Evolutionary conservation across 2,113 vertebrate genomes (phyloP), one percentile per base, ranked within the genome.

Genomic region (Varanus komodoensis): DNA sequence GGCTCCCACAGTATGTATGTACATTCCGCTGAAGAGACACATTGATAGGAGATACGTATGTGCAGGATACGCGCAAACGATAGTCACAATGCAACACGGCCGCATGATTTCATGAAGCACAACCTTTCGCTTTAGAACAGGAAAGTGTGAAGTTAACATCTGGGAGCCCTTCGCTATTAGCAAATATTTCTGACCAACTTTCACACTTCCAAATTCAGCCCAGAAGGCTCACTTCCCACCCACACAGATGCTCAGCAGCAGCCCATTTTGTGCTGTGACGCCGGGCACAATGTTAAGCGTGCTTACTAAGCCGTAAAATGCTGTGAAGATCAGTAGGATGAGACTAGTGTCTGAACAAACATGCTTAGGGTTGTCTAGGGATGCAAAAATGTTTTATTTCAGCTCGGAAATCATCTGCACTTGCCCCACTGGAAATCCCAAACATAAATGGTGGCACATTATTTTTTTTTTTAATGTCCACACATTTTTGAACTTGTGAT

Each of bases 91-190:
- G 82, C 23, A 29, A 48, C 23, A 19, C 44, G 12, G 29, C 44
- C 14, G 32, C 29, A 89, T 5, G 32, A 78, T 34, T 86, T 81
- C 64, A 61, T 17, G 11, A 17, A 27, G 12, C 71, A 38, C 7
- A 7, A 38, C 21, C 85, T 57, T 75, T 2, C 12, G 6, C 19
- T 38, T 86, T 86, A 34, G 57, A 21, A 9, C 19, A 57, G 69
- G 69, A 25, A 74, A 57, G 29, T 54, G 19, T 34, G 32, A 74
- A 25, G 50, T 50, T 3, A 81, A n/a, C 27, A 91, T 87, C 48
- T 32, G 61, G 87, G 52, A 0, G 32, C 69, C 91, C 91, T 91
- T 82, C 48, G 4, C 74, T 86, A 94, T 15, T 91, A 6, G 80
- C 19, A 61, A 74, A 64, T 29, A 1, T 64, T 90, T 1, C 0